These are phyloP conservation scores for Dynastes hyllus DNA, from an alignment of 2,888 invertebrate genomes.

Conservation along the genomic window DNA sequence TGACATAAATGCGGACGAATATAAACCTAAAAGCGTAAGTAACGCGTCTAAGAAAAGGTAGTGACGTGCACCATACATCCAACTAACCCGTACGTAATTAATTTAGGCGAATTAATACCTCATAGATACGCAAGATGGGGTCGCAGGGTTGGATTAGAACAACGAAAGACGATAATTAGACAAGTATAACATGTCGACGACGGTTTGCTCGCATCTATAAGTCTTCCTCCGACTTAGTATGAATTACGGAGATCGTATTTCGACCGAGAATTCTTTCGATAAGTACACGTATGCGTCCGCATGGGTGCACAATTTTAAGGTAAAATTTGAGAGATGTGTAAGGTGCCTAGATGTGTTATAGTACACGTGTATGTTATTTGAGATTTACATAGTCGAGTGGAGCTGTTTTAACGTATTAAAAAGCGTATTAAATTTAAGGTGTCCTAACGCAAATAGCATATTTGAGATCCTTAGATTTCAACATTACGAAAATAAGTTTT, in stretches of 20 bases:
- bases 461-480: too few species aligned
- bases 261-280: conserved; percentile 31
- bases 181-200: conserved; percentile 41
- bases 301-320: conserved; percentile 15
- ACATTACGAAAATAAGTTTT: too few species aligned
- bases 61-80: neutral
- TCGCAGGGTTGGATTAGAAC: conserved; percentile 7
- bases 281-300: conserved; percentile 20
- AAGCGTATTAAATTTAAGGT: neutral
- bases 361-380: conserved; percentile 20
- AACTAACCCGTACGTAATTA: conserved; percentile 11
- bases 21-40: conserved; percentile 19
- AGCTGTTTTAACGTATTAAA: neutral
- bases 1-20: conserved; percentile 35
- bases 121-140: conserved; percentile 1
- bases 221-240: conserved; percentile 29
- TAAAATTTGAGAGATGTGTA: neutral
- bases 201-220: conserved; percentile 35
- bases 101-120: conserved; percentile 35
- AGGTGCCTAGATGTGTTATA: neutral
- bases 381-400: neutral
- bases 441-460: too few species aligned
- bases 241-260: conserved; percentile 33
- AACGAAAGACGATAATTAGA: conserved; percentile 36
- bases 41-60: conserved; percentile 18